phyloP scores from a whole-genome alignment of 2,113 vertebrate genomes.

The Lethenteron camtschaticum region DNA sequence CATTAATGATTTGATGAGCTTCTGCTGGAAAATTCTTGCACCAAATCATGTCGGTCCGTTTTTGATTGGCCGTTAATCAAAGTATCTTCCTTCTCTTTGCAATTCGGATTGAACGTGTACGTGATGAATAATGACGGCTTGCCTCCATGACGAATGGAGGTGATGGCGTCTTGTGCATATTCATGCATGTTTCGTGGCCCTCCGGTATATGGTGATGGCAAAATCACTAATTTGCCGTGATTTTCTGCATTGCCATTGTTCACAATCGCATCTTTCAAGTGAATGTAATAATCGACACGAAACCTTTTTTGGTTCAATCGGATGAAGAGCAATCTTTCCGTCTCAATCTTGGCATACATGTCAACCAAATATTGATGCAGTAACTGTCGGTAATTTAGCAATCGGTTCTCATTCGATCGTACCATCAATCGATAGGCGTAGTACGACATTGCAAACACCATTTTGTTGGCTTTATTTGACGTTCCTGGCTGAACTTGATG shows the following conservation, averaged over 20 bases:
- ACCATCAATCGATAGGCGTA: not conserved
- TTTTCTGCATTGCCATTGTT: not conserved
- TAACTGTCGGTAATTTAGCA: not conserved
- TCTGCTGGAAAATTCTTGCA: not conserved
- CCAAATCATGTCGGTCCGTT: not conserved
- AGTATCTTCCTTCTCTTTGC: not conserved
- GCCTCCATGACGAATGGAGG: not conserved
- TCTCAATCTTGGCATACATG: not conserved
- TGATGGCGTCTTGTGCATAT: not conserved
- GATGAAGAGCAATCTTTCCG: not conserved
- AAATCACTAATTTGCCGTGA: not conserved
- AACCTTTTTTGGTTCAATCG: not conserved
- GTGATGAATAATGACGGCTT: not conserved
- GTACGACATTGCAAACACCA: not conserved
- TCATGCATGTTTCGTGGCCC: not conserved
- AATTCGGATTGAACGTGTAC: not conserved
- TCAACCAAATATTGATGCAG: not conserved
- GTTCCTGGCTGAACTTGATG: not conserved
- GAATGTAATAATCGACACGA: not conserved
- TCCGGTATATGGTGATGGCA: not conserved
- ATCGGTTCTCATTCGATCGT: not conserved
- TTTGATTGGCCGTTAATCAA: not conserved
- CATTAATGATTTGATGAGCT: not conserved
- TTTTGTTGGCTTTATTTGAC: not conserved
- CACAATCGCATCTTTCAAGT: not conserved